Percentiles rank a stretch among this genome's conserved stretches.
These are phyloP conservation scores for Gorsachius magnificus DNA, from an alignment of 2,797 vertebrate genomes.

Conservation along the genomic window DNA sequence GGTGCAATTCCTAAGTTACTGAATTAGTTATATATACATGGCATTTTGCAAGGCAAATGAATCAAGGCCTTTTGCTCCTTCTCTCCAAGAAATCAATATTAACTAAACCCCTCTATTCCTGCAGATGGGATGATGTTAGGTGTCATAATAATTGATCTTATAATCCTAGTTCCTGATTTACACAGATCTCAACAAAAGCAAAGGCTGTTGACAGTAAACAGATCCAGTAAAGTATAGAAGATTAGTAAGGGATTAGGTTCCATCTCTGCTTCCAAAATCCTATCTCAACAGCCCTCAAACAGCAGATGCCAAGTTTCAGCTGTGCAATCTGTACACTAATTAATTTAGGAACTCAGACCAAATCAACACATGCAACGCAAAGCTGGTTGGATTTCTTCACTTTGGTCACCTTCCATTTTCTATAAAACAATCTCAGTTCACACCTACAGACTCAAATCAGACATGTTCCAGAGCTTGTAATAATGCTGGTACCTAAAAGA, in stretches of 20 bases:
- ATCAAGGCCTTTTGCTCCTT: not conserved
- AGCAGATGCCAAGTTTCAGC: constrained; percentile 60
- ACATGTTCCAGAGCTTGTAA: not conserved
- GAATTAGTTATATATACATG: not conserved
- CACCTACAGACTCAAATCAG: not conserved
- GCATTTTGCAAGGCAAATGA: not conserved
- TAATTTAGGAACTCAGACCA: constrained; percentile 9
- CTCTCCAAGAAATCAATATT: not conserved
- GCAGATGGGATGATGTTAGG: not conserved
- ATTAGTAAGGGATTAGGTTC: constrained; percentile 60
- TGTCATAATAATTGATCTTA: not conserved
- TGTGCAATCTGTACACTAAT: not conserved
- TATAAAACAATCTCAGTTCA: not conserved
- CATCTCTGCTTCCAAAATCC: constrained; percentile 49
- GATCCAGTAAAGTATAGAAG: not conserved
- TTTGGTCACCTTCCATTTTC: not conserved
- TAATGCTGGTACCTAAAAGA: not conserved
- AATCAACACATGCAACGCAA: not conserved
- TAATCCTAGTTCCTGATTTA: not conserved
- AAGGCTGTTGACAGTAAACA: not conserved
- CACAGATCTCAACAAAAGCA: constrained; percentile 12
- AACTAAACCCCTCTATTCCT: not conserved
- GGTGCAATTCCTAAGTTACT: not conserved
- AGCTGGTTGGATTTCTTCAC: not conserved
- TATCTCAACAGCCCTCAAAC: constrained; percentile 4